Evolutionary conservation across 2,797 vertebrate species (phyloP).

Genomic region (Emys orbicularis): DNA sequence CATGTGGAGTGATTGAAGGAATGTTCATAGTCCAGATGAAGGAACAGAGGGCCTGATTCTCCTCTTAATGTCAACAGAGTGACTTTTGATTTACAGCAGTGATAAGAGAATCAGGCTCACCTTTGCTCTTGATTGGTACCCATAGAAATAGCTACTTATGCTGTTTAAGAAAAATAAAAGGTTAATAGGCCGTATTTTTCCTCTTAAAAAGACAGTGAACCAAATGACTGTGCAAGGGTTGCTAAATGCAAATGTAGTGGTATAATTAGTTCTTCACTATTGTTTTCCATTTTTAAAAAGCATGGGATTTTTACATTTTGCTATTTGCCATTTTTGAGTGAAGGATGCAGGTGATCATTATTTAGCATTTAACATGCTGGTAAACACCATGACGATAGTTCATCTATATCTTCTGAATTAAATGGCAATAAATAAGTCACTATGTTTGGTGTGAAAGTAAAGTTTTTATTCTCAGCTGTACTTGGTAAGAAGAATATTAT

Average conservation of each 20-base stretch:
- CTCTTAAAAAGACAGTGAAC: neutral
- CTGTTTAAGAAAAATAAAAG: neutral
- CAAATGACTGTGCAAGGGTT: slow-evolving; percentile 34
- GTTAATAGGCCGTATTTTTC: neutral
- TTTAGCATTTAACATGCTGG: neutral
- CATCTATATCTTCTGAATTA: neutral
- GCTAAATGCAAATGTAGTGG: slow-evolving; percentile 61
- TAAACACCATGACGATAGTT: neutral
- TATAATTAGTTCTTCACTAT: slow-evolving; percentile 49
- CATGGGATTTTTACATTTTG: neutral
- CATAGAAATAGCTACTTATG: neutral
- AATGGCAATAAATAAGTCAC: accelerated
- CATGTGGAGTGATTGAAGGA: accelerated
- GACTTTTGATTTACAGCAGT: accelerated
- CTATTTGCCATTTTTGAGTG: slow-evolving; percentile 24
- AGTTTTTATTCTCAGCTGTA: neutral
- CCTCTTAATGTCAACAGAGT: neutral
- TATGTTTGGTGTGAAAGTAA: neutral
- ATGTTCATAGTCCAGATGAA: accelerated
- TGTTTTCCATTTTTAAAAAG: slow-evolving; percentile 48
- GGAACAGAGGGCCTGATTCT: neutral
- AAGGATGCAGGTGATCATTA: neutral
- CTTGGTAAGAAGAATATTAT: neutral
- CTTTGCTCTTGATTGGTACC: neutral
- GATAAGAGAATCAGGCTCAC: neutral